Evolutionary conservation across 1,140 invertebrate genomes (phyloP), one percentile per base, ranked within the genome.

Genomic region (Stratiolaelaps scimitus): DNA sequence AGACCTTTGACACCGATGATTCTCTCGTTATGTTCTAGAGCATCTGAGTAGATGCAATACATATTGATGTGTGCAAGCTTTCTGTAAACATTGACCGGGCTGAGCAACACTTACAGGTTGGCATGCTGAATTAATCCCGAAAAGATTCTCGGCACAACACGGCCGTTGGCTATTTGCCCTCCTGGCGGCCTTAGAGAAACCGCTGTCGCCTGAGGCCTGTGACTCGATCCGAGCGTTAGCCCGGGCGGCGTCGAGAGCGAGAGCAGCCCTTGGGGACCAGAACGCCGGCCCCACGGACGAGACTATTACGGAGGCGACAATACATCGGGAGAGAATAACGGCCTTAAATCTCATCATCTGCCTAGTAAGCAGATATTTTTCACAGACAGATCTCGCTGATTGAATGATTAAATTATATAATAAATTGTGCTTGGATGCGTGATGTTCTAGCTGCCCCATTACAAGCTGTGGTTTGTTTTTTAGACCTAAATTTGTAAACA

Each of bases 261-360:
- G 53, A 26, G 53, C 53, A 17, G 17, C 15, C 5, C 15, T 60
- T 26, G 53, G 34, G 13, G 17, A 17, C 4, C 26, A 26, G 1
- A 60, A 23, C 15, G 23, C 13, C 10, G 34, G 34, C 34, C 34
- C 34, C 10, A 6, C 34, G 34, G 5, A 40, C 4, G 34, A 40
- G 34, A 10, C 4, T 10, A 40, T 10, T 10, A 10, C 34, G 34
- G 34, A 40, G 34, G 34, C 10, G 34, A 40, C 10, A 40, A 40
- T 6, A 40, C 34, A 40, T 40, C 34, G 34, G 53, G 53, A 60
- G 20, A 13, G 26, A 15, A 60, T 60, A 5, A 60, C 15, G 6
- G 26, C 53, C 17, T 60, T 60, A 26, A 60, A 60, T 60, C 23
- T 60, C 17, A 60, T 60, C 23, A 34, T 60, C 2, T 60, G 53